These are phyloP conservation scores for Gallinago solitaria DNA, from an alignment of 2,797 vertebrate genomes.

Conservation along the genomic window DNA sequence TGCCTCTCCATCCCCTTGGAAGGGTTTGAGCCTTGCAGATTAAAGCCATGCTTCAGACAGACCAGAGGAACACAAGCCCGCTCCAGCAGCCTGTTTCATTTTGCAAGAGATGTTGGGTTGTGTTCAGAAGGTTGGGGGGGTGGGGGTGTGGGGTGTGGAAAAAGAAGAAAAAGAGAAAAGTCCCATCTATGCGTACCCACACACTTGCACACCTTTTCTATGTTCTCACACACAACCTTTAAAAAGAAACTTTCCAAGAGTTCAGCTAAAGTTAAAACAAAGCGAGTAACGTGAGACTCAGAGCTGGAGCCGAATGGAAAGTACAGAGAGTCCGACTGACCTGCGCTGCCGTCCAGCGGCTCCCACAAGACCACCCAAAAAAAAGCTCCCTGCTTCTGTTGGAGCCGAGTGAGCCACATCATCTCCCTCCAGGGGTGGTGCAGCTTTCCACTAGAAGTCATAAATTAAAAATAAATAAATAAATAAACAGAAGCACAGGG, in stretches of 20 bases:
- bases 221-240: not conserved
- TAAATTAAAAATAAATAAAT: not conserved
- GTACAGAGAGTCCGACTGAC: slow-evolving; percentile 13
- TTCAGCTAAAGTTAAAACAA: slow-evolving; percentile 43
- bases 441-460: not conserved
- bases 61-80: fast-evolving
- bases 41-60: not conserved
- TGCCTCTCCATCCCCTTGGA: not conserved
- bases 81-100: not conserved
- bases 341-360: not conserved
- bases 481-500: not conserved
- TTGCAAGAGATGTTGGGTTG: too few species aligned
- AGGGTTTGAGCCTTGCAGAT: not conserved
- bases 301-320: not conserved
- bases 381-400: not conserved
- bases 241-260: slow-evolving; percentile 34
- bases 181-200: fast-evolving
- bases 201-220: not conserved
- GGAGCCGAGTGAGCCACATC: not conserved
- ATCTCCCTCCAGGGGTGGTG: not conserved
- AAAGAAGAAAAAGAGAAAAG: fast-evolving
- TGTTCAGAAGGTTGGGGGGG: too few species aligned
- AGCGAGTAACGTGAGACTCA: slow-evolving; percentile 27
- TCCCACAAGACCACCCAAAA: not conserved
- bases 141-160: too few species aligned